Percentiles rank a stretch among this genome's conserved stretches.
Conservation (phyloP, 2,888 invertebrate genomes). For the Altica lythri region DNA sequence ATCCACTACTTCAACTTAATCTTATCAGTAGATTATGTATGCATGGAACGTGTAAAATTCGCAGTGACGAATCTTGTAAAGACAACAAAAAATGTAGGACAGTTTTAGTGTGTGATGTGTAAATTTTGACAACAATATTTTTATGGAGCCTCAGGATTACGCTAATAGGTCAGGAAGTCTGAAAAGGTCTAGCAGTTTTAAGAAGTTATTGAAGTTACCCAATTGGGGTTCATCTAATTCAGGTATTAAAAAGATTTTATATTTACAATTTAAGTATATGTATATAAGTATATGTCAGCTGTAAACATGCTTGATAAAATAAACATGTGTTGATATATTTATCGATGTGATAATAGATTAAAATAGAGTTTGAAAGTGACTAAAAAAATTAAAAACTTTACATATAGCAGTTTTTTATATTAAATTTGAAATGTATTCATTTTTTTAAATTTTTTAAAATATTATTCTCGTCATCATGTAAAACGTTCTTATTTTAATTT, state of each 20-base stretch:
- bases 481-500: no score
- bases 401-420: no score
- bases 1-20: constrained; percentile 22
- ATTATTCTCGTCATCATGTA: no score
- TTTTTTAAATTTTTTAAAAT: no score
- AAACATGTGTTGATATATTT: background rate
- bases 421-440: no score
- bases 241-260: constrained; percentile 20
- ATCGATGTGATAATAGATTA: no score
- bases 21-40: constrained; percentile 34
- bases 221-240: constrained; percentile 55
- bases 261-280: no score
- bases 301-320: no score
- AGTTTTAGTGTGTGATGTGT: constrained; percentile 25
- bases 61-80: constrained; percentile 14
- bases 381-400: no score
- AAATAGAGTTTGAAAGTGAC: no score
- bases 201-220: constrained; percentile 61
- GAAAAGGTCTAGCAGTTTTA: constrained; percentile 62
- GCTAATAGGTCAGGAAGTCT: constrained; percentile 57
- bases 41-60: constrained; percentile 11
- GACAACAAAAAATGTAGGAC: constrained; percentile 10
- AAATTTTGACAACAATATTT: constrained; percentile 13
- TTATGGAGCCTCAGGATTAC: constrained; percentile 52
- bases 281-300: no score